phyloP scores from a whole-genome alignment of 2,113 vertebrate species.

The Meles meles region DNA sequence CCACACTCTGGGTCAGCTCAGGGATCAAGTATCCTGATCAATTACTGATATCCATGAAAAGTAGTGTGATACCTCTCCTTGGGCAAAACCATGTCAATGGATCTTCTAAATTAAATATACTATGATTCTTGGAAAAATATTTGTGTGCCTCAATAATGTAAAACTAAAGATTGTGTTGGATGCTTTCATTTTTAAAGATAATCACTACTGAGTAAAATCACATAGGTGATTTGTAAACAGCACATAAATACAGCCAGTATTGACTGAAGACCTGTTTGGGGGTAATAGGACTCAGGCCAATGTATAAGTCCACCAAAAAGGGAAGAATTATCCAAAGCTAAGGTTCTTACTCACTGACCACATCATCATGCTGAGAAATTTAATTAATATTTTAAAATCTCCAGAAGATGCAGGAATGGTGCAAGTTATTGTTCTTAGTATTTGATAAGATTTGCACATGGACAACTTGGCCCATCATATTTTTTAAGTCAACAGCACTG shows the following conservation, averaged over 20 bases:
- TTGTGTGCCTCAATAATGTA: not conserved
- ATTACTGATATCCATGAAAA: not conserved
- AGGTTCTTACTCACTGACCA: not conserved
- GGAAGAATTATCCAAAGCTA: not conserved
- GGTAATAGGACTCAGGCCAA: not conserved
- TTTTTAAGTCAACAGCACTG: not conserved
- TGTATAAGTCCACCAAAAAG: not conserved
- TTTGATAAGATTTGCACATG: not conserved
- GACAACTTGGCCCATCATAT: not conserved
- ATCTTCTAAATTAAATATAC: not conserved
- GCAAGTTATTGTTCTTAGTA: not conserved
- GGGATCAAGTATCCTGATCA: not conserved
- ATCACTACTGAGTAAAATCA: not conserved
- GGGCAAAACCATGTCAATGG: not conserved
- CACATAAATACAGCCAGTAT: not conserved
- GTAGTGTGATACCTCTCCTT: not conserved
- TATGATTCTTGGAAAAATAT: not conserved
- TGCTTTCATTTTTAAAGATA: not conserved
- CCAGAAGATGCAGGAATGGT: not conserved
- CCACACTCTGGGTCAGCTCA: not conserved
- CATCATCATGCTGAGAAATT: not conserved
- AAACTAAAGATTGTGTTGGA: not conserved
- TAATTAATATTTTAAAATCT: not conserved
- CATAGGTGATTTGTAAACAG: not conserved
- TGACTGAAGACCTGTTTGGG: not conserved